phyloP scores from a whole-genome alignment of 2,888 invertebrate species.

The Ornithoptera alexandrae region DNA sequence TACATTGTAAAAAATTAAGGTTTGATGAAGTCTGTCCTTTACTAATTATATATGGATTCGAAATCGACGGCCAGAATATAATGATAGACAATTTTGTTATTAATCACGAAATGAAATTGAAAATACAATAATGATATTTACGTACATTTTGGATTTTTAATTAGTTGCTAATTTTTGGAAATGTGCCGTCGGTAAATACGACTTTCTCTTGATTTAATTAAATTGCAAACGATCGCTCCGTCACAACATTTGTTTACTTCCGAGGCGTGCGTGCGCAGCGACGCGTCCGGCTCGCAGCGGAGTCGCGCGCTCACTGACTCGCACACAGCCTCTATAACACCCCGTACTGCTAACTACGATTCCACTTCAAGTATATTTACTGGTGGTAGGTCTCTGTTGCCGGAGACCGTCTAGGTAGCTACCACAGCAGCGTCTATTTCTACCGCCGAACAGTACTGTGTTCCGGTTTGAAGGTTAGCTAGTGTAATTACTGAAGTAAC shows the following conservation, averaged over 20 bases:
- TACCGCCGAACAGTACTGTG: no score
- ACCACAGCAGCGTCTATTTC: no score
- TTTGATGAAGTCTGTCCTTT: no score
- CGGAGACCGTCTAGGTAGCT: no score
- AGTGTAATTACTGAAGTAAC: no score
- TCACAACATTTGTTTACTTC: slow-evolving; percentile 30
- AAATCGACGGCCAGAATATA: no score
- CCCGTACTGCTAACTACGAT: slow-evolving; percentile 5
- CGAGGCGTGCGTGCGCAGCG: slow-evolving; percentile 3
- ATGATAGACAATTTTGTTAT: not conserved
- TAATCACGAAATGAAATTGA: not conserved
- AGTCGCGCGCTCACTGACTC: slow-evolving; percentile 29
- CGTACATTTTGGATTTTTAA: not conserved
- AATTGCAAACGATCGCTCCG: slow-evolving; percentile 11
- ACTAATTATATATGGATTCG: no score
- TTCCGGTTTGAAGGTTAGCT: no score
- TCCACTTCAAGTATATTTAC: not conserved
- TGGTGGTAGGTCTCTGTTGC: no score
- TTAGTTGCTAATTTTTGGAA: slow-evolving; percentile 4
- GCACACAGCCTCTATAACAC: slow-evolving; percentile 13
- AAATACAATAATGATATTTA: not conserved
- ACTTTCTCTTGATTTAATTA: slow-evolving; percentile 9
- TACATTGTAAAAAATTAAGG: no score
- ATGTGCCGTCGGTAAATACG: slow-evolving; percentile 13
- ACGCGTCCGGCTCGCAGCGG: slow-evolving; percentile 12